Percentiles rank a stretch among this genome's conserved stretches.
phyloP scores from a whole-genome alignment of 2,113 vertebrate genomes.

The Myiopsitta monachus region DNA sequence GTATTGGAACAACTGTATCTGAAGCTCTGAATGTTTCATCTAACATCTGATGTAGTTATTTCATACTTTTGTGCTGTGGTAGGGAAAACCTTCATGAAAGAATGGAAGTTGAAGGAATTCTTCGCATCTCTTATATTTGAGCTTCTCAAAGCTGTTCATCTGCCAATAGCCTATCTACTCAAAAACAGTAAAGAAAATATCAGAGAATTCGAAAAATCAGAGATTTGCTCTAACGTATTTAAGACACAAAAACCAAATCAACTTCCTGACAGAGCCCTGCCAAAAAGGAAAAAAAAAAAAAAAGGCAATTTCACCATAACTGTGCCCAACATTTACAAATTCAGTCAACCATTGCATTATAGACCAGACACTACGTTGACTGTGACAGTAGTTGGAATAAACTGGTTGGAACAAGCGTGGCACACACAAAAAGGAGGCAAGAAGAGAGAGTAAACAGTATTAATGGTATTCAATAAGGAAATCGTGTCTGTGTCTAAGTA shows the following conservation, averaged over 20 bases:
- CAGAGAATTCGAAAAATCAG: background rate
- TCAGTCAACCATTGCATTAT: background rate
- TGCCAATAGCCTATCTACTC: background rate
- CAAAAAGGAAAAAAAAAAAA: background rate
- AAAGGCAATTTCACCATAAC: background rate
- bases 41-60: background rate
- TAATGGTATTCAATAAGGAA: conserved; percentile 46
- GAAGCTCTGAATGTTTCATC: conserved; percentile 7
- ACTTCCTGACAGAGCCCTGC: background rate
- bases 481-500: conserved; percentile 33
- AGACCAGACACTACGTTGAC: background rate
- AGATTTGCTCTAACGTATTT: background rate
- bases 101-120: background rate
- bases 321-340: background rate
- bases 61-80: background rate
- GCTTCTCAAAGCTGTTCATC: background rate
- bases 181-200: background rate
- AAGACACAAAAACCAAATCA: background rate
- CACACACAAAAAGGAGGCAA: background rate
- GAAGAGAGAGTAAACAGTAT: conserved; percentile 10
- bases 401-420: background rate
- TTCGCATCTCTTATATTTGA: background rate
- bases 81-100: background rate
- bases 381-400: background rate
- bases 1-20: background rate